A percentile compares a stretch with the other conserved stretches of the same genome.
These are phyloP conservation scores for Pelusios castaneus DNA, from an alignment of 2,113 vertebrate genomes.

Conservation along the genomic window DNA sequence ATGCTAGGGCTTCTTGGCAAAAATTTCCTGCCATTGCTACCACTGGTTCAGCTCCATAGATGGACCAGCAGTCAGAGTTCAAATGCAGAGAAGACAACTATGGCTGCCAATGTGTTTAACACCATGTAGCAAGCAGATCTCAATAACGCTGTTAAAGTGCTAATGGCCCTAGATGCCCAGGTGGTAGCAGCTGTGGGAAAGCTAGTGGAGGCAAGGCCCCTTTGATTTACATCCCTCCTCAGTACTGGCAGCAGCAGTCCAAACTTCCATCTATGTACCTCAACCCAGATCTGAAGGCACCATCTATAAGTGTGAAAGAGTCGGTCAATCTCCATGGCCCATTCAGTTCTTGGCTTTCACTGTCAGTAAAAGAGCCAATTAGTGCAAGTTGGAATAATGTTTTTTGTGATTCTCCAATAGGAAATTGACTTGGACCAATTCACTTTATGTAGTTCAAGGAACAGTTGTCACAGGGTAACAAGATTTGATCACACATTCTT, in stretches of 20 bases:
- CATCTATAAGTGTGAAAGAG: not conserved
- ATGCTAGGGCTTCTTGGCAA: not conserved
- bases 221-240: not conserved
- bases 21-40: not conserved
- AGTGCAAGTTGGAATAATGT: not conserved
- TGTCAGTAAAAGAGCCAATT: not conserved
- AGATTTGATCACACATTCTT: not conserved
- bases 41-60: not conserved
- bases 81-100: fast-evolving
- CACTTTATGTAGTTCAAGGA: not conserved
- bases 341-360: not conserved
- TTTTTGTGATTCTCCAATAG: not conserved
- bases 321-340: not conserved
- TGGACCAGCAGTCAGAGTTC: not conserved
- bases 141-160: not conserved
- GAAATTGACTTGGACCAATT: not conserved
- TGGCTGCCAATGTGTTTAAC: not conserved
- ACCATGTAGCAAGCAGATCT: not conserved
- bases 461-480: not conserved
- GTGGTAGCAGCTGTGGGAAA: not conserved
- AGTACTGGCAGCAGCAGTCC: not conserved
- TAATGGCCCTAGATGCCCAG: not conserved
- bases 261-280: not conserved
- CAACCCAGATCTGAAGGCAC: not conserved
- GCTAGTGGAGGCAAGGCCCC: not conserved